A percentile compares a stretch with the other conserved stretches of the same genome.
Conservation (phyloP, 2,113 vertebrate genomes). For the Merops nubicus region DNA sequence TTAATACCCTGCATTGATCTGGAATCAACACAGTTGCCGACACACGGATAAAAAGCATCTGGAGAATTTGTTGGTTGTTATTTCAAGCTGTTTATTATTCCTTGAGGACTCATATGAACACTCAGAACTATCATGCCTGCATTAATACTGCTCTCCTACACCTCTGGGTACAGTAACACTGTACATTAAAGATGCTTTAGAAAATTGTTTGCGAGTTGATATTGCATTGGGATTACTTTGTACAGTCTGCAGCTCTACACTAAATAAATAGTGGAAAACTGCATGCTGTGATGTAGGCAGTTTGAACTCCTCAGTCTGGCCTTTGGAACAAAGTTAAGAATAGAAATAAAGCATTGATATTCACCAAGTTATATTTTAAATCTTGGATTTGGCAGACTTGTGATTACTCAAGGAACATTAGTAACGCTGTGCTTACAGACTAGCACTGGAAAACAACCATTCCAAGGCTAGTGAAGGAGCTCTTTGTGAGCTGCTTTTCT, state of each 20-base stretch:
- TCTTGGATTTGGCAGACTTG: background rate
- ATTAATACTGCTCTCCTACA: slow-evolving; percentile 23
- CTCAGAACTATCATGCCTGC: slow-evolving; percentile 1
- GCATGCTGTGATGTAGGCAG: background rate
- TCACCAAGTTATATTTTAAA: background rate
- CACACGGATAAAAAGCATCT: slow-evolving; percentile 17
- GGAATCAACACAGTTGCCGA: slow-evolving; percentile 42
- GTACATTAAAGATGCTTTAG: slow-evolving; percentile 41
- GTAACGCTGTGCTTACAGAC: background rate
- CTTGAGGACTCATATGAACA: slow-evolving; percentile 5
- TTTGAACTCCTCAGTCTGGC: background rate
- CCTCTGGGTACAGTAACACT: slow-evolving; percentile 47
- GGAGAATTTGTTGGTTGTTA: slow-evolving; percentile 38
- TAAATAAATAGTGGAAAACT: slow-evolving; percentile 18
- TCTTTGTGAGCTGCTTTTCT: background rate
- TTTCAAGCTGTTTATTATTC: slow-evolving; percentile 68
- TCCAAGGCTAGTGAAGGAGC: background rate
- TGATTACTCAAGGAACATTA: background rate
- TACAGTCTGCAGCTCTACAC: background rate
- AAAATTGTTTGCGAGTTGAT: slow-evolving; percentile 50
- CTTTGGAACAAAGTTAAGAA: background rate
- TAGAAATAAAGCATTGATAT: background rate
- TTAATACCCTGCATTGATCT: slow-evolving; percentile 52
- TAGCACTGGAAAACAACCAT: background rate
- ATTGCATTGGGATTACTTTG: slow-evolving; percentile 5